Base-by-base conservation (phyloP, 2,888 invertebrate genomes). In the Bedellia somnulentella region DNA sequence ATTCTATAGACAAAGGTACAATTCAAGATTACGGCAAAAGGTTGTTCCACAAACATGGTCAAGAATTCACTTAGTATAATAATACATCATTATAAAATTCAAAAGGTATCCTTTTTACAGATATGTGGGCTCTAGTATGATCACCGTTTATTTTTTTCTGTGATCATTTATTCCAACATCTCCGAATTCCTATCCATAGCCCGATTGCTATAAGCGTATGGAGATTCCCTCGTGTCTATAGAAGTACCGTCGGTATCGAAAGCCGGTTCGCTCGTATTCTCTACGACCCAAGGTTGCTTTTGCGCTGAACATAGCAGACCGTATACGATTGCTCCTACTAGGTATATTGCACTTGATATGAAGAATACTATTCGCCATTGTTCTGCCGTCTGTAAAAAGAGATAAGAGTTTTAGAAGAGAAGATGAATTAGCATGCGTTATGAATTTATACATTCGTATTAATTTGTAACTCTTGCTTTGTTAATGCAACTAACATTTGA, bases 321-420 rank as follows among this genome's bases (percentile, higher is more conserved):
- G 58, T 92, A 95, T n/a, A 93, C 64, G 27, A 90, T 53, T 15
- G 90, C 90, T 1, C 94, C 94, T n/a, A 87, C 40, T 0, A 90
- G 66, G 52, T 94, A 95, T 47, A 95, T 82, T 33, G 79, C 80
- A 41, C 89, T 86, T 1, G 92, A 85, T 45, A 93, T 85, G 62
- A 88, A 90, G 62, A 94, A 94, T 5, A 95, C 89, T 17, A 82
- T 68, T 38, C 86, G 82, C 95, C 95, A 95, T 63, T 93, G 85
- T 11, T 80, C 81, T 12, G 82, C 79, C 3, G 80, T 81, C 85
- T 88, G 73, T 24, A 76, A 71, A 37, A 35, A 37, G 33, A 45
- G 4, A 12, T 29, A 28, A 15, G 9, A 4, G 21, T 41, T 44
- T n/a, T 49, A 43, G 16, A 15, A 29, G 23, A 8, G 13, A 28